Evolutionary conservation across 2,797 vertebrate genomes (phyloP).

Genomic region (Anolis apletophallus): DNA sequence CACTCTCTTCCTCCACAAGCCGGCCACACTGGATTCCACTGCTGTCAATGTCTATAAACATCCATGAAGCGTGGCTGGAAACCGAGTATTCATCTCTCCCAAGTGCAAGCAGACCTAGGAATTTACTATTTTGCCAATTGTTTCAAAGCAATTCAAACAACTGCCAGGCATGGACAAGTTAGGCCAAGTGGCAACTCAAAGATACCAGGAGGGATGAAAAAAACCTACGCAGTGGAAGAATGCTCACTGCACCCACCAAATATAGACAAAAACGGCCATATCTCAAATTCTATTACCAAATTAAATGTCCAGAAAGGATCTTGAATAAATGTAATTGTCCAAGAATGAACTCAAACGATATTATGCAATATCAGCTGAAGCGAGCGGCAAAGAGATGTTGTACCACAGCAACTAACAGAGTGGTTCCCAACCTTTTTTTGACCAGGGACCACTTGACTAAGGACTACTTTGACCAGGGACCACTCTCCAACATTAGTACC

Average conservation of each 20-base stretch:
- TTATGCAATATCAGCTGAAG: not conserved
- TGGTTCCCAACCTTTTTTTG: too few relatives aligned
- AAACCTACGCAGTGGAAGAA: not conserved
- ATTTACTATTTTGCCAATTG: conserved; percentile 31
- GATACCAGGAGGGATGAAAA: not conserved
- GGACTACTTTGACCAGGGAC: too few relatives aligned
- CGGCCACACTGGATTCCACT: not conserved
- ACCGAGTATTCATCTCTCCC: not conserved
- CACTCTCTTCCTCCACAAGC: not conserved
- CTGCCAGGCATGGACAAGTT: not conserved
- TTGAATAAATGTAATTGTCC: conserved; percentile 8
- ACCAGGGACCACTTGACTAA: too few relatives aligned
- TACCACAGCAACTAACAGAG: not conserved
- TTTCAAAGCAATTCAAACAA: conserved; percentile 35
- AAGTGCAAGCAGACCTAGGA: conserved; percentile 3
- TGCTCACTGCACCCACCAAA: not conserved
- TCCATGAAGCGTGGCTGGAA: not conserved
- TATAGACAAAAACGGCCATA: not conserved
- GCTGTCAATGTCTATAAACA: not conserved
- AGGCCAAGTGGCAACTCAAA: not conserved
- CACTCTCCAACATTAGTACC: too few relatives aligned
- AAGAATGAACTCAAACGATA: not conserved
- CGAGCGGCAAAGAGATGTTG: not conserved
- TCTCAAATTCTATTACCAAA: not conserved
- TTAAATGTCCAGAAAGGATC: not conserved